Evolutionary conservation across 1,140 invertebrate species (phyloP).

Genomic region (Ladona fulva): DNA sequence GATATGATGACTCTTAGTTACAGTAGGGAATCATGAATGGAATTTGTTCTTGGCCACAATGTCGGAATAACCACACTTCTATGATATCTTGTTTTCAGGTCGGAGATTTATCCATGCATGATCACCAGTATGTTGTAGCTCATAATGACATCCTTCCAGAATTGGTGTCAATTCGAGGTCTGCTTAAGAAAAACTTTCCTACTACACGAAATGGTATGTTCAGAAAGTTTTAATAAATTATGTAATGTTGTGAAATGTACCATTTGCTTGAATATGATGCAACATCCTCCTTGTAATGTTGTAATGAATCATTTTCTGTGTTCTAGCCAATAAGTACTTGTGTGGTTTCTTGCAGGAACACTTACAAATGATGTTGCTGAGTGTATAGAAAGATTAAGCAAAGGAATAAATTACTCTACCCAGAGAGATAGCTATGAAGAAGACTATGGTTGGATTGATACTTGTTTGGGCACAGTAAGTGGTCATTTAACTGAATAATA

Average conservation of each 20-base stretch:
- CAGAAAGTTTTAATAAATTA: not conserved
- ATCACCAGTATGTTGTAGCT: constrained; percentile 63
- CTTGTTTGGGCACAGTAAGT: constrained; percentile 56
- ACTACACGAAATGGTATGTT: constrained; percentile 45
- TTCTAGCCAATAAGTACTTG: not conserved
- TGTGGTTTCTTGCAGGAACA: constrained; percentile 38
- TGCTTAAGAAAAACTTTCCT: constrained; percentile 68
- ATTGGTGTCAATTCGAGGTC: constrained; percentile 56
- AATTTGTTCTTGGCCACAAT: too few relatives aligned
- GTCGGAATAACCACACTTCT: too few relatives aligned
- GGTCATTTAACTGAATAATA: not conserved
- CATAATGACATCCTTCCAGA: constrained; percentile 70
- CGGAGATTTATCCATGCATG: constrained; percentile 36
- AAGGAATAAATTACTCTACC: constrained; percentile 56
- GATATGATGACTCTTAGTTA: too few relatives aligned
- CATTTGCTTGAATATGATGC: not conserved
- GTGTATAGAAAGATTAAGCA: constrained; percentile 50
- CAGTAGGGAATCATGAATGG: too few relatives aligned
- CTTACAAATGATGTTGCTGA: constrained; percentile 49
- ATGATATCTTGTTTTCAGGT: not conserved
- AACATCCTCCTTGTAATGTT: not conserved
- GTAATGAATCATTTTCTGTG: not conserved
- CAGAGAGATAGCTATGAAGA: constrained; percentile 52
- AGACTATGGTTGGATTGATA: constrained; percentile 55
- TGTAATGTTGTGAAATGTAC: not conserved